Evolutionary conservation across 1,140 invertebrate genomes (phyloP).

Genomic region (Drosophila pectinifera): DNA sequence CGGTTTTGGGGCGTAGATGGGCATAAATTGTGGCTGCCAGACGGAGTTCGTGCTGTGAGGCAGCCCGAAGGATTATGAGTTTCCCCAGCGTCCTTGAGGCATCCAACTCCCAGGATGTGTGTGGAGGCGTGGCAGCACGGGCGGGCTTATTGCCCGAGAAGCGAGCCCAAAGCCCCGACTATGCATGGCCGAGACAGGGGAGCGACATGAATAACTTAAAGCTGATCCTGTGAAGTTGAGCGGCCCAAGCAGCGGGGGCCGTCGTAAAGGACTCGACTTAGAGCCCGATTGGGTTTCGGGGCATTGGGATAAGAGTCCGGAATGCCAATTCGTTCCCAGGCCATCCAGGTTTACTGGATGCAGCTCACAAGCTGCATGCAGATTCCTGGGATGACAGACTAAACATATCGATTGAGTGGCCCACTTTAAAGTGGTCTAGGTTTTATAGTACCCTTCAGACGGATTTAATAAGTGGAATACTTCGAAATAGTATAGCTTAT

Average conservation of each 20-base stretch:
- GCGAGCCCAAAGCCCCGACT: slow-evolving; percentile 23
- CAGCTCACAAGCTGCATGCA: slow-evolving; percentile 24
- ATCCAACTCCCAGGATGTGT: slow-evolving; percentile 3
- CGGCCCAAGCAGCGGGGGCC: slow-evolving; percentile 7
- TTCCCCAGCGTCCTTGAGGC: slow-evolving; percentile 49
- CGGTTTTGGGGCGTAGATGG: slow-evolving; percentile 41
- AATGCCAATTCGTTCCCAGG: slow-evolving; percentile 4
- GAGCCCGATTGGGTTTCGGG: not conserved
- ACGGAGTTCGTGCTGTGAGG: slow-evolving; percentile 60
- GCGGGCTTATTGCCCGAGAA: slow-evolving; percentile 30
- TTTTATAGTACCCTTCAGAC: not conserved
- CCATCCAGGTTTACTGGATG: slow-evolving; percentile 1
- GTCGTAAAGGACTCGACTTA: not conserved
- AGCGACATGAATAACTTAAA: slow-evolving; percentile 49
- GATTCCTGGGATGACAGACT: not conserved
- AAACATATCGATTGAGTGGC: not conserved
- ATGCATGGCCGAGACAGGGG: slow-evolving; percentile 31
- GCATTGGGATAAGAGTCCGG: slow-evolving; percentile 17
- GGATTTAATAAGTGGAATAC: no score
- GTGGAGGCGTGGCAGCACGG: slow-evolving; percentile 7
- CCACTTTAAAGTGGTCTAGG: fast-evolving
- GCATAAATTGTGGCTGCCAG: slow-evolving; percentile 64
- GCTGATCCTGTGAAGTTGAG: slow-evolving; percentile 39
- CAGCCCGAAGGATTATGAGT: slow-evolving; percentile 70
- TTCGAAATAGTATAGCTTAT: no score